Conservation (phyloP, 2,888 invertebrate genomes). For the Himalopsyche japonica region DNA sequence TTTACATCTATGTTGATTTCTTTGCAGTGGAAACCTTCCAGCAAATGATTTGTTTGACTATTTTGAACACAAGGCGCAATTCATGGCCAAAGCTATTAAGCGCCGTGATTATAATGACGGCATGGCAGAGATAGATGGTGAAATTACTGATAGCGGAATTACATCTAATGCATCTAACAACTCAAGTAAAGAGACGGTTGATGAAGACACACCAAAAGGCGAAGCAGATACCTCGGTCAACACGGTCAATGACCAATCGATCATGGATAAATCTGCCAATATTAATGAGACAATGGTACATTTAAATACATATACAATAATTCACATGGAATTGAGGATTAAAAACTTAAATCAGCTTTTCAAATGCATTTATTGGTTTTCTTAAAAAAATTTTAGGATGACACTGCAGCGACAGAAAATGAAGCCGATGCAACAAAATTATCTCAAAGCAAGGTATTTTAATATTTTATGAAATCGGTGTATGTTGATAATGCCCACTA, state of each 20-base stretch:
- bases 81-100: slow-evolving; percentile 75
- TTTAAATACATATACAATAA: too few species aligned
- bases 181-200: background rate
- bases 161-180: background rate
- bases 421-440: background rate
- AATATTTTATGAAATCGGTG: background rate
- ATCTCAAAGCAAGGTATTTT: background rate
- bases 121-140: slow-evolving; percentile 83
- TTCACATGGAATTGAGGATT: too few species aligned
- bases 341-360: too few species aligned
- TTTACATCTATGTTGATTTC: background rate
- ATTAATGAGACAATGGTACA: background rate
- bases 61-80: slow-evolving; percentile 77
- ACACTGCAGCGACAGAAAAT: background rate
- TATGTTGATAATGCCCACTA: too few species aligned
- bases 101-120: slow-evolving; percentile 86
- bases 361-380: background rate
- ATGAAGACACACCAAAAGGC: background rate
- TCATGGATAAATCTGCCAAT: background rate
- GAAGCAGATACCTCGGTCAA: background rate
- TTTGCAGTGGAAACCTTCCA: slow-evolving; percentile 69
- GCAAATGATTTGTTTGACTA: slow-evolving; percentile 86
- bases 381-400: background rate
- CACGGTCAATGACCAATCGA: background rate
- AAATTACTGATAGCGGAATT: slow-evolving; percentile 59